A percentile compares a stretch with the other conserved stretches of the same genome.
phyloP scores from a whole-genome alignment of 2,113 vertebrate species.

The Sinocyclocheilus grahami region DNA sequence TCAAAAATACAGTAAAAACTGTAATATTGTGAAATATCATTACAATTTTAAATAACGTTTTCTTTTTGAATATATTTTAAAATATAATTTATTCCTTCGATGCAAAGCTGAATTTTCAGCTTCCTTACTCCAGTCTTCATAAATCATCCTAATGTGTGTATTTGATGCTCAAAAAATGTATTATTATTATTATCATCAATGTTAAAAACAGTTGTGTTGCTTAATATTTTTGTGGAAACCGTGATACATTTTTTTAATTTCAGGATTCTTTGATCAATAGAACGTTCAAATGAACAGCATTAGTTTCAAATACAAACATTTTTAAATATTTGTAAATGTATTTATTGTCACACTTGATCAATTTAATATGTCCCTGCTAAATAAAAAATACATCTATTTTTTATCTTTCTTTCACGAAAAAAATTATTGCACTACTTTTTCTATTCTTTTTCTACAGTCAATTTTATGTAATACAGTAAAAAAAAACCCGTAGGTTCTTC shows the following conservation, averaged over 20 bases:
- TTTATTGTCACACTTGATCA: not conserved
- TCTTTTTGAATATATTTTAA: no score
- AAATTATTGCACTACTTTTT: no score
- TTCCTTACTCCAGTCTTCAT: not conserved
- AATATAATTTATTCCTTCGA: no score
- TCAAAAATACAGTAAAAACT: no score
- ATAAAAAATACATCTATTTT: not conserved
- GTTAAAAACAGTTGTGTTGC: not conserved
- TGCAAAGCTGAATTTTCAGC: not conserved
- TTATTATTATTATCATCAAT: not conserved
- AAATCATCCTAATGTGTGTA: not conserved
- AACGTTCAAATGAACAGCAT: not conserved
- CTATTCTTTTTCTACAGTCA: not conserved
- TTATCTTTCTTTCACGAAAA: no score
- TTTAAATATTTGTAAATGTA: not conserved
- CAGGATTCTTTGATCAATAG: not conserved
- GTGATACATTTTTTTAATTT: no score
- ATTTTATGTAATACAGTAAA: not conserved
- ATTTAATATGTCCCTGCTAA: not conserved
- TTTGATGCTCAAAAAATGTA: not conserved
- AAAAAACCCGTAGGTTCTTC: not conserved
- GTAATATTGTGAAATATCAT: no score
- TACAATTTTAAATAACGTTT: no score
- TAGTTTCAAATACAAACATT: not conserved
- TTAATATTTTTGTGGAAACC: not conserved